These are phyloP conservation scores for Taurulus bubalis DNA, from an alignment of 2,113 vertebrate species.

Conservation along the genomic window DNA sequence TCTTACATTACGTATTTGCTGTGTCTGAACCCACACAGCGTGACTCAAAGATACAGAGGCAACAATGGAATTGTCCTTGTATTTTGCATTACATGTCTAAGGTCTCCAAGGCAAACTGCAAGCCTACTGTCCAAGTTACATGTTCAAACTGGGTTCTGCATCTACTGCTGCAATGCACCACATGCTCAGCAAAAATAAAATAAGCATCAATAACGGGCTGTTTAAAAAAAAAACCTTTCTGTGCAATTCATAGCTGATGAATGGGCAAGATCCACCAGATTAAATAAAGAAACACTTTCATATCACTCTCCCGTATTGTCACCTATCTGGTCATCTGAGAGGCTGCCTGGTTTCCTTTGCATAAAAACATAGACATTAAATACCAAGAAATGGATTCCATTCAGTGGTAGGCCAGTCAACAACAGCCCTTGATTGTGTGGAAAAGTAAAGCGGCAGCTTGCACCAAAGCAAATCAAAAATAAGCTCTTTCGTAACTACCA, in stretches of 20 bases:
- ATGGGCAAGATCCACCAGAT: constrained; percentile 43
- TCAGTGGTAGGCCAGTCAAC: constrained; percentile 10
- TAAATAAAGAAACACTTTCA: constrained; percentile 32
- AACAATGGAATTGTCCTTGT: constrained; percentile 22
- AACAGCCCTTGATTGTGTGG: constrained; percentile 57
- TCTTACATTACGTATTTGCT: background rate
- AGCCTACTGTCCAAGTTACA: constrained; percentile 4
- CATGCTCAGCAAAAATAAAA: constrained; percentile 16
- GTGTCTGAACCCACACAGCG: constrained; percentile 6
- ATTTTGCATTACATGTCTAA: constrained; percentile 19
- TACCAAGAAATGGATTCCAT: constrained; percentile 20
- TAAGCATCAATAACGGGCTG: constrained; percentile 10
- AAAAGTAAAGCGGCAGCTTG: constrained; percentile 40
- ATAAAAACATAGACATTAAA: constrained; percentile 50
- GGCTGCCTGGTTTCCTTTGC: constrained; percentile 67
- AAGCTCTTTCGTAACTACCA: constrained; percentile 13
- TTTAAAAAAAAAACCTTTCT: constrained; percentile 17
- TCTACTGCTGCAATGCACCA: constrained; percentile 13
- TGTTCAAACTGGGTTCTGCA: constrained; percentile 11
- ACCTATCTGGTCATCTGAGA: constrained; percentile 43
- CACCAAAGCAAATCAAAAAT: constrained; percentile 35
- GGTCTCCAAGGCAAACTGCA: constrained; percentile 11
- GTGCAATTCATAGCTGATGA: constrained; percentile 61
- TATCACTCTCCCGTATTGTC: constrained; percentile 25
- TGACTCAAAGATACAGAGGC: constrained; percentile 33